phyloP scores from a whole-genome alignment of 2,797 vertebrate species.

The Hemibagrus guttatus region DNA sequence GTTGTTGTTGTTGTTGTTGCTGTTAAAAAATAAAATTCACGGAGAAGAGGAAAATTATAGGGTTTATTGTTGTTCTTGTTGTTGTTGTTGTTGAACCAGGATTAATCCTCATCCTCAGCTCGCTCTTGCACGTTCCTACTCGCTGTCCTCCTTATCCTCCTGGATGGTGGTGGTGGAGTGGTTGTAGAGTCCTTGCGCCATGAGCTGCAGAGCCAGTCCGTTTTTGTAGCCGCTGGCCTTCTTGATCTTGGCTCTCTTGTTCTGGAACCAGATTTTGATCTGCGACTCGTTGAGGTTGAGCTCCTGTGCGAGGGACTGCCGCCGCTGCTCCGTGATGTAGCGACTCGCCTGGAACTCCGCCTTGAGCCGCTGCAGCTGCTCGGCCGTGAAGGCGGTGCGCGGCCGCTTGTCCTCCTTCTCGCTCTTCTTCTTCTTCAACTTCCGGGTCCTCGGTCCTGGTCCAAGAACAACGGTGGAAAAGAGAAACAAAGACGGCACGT shows the following conservation, averaged over 20 bases:
- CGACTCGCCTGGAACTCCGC: slow-evolving; percentile 95
- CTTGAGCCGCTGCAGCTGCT: slow-evolving; percentile 97
- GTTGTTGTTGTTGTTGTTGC: not conserved
- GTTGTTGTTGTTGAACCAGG: not conserved
- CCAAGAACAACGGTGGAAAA: slow-evolving; percentile 68
- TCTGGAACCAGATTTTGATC: slow-evolving; percentile 99
- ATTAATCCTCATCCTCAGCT: not conserved
- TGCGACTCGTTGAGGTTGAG: slow-evolving; percentile 96
- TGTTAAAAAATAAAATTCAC: not conserved
- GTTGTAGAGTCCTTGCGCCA: slow-evolving; percentile 99
- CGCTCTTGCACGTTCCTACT: slow-evolving; percentile 77
- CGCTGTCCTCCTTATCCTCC: slow-evolving; percentile 92
- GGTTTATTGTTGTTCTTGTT: not conserved
- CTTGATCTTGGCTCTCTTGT: slow-evolving; percentile 96
- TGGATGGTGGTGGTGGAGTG: slow-evolving; percentile 95
- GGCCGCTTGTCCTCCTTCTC: slow-evolving; percentile 97
- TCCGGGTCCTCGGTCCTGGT: slow-evolving; percentile 93
- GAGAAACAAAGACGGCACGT: slow-evolving; percentile 72
- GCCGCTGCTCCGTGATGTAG: slow-evolving; percentile 96
- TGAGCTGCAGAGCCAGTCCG: slow-evolving; percentile 93
- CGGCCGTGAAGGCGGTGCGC: slow-evolving; percentile 93
- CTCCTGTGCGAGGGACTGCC: slow-evolving; percentile 93
- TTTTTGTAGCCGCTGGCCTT: slow-evolving; percentile 94
- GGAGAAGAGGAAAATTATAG: not conserved
- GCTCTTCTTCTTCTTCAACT: slow-evolving; percentile 97